Evolutionary conservation across 2,888 invertebrate genomes (phyloP).

Genomic region (Cecidostiba fungosa): DNA sequence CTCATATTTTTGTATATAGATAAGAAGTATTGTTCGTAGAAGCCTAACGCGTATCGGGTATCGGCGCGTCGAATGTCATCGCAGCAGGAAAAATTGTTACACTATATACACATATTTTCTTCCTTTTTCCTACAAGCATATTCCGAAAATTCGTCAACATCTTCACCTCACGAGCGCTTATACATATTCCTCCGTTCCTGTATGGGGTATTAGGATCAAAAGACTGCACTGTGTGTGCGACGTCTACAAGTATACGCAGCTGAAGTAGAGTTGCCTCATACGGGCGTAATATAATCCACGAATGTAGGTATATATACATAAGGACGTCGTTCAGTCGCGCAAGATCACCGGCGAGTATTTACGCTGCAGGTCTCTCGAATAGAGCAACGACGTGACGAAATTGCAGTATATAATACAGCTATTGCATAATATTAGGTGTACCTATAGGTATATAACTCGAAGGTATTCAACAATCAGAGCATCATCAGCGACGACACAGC

Average conservation of each 20-base stretch:
- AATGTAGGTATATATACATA: slow-evolving; percentile 71
- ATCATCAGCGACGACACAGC: neutral
- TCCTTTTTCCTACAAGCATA: too few relatives aligned
- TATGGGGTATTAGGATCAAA: too few relatives aligned
- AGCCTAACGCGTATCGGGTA: slow-evolving; percentile 43
- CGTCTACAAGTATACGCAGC: slow-evolving; percentile 40
- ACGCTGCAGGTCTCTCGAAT: neutral
- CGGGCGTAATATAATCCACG: slow-evolving; percentile 74
- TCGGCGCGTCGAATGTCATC: slow-evolving; percentile 36
- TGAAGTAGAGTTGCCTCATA: slow-evolving; percentile 73
- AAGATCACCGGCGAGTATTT: neutral
- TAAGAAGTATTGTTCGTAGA: slow-evolving; percentile 23
- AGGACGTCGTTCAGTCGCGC: neutral
- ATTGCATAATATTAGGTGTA: too few relatives aligned
- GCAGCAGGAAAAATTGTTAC: slow-evolving; percentile 47
- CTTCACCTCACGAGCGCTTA: neutral
- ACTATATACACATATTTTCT: too few relatives aligned
- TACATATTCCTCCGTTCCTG: neutral
- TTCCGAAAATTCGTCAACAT: neutral
- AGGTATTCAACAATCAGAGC: neutral
- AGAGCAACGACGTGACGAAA: neutral
- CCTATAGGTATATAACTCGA: too few relatives aligned
- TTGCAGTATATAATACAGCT: too few relatives aligned
- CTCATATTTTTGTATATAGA: neutral
- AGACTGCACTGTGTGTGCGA: neutral